These are phyloP conservation scores for Entomyzon cyanotis DNA, from an alignment of 2,113 vertebrate species.

Conservation along the genomic window DNA sequence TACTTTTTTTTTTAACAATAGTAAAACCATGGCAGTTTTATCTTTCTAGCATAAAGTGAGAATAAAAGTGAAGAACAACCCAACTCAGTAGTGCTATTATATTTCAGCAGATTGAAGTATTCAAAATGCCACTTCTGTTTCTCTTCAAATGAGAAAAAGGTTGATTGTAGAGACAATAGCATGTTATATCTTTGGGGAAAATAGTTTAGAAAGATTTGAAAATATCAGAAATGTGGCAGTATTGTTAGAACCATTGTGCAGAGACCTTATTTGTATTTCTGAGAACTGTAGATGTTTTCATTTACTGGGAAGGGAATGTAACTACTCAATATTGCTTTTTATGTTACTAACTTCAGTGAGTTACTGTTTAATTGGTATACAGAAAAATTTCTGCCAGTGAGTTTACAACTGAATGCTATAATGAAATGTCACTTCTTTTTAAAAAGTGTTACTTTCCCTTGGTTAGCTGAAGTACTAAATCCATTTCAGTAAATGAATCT, in stretches of 20 bases:
- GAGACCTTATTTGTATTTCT: not conserved
- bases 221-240: not conserved
- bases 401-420: slow-evolving; percentile 11
- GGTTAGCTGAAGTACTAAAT: slow-evolving; percentile 53
- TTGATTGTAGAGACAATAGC: slow-evolving; percentile 47
- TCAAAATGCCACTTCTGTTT: slow-evolving; percentile 55
- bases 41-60: slow-evolving; percentile 22
- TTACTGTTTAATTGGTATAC: slow-evolving; percentile 36
- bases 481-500: slow-evolving; percentile 28
- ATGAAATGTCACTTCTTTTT: slow-evolving; percentile 42
- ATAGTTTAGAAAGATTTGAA: slow-evolving; percentile 24
- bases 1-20: slow-evolving; percentile 12
- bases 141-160: not conserved
- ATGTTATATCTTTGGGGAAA: slow-evolving; percentile 23
- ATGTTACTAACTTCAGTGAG: slow-evolving; percentile 8
- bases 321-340: slow-evolving; percentile 34
- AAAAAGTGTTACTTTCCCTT: slow-evolving; percentile 31
- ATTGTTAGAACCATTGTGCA: not conserved
- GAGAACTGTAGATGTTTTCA: not conserved
- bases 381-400: slow-evolving; percentile 28
- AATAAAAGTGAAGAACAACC: slow-evolving; percentile 18
- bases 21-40: slow-evolving; percentile 17
- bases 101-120: slow-evolving; percentile 60
- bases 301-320: slow-evolving; percentile 39
- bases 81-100: not conserved